These are phyloP conservation scores for Cryptus armator DNA, from an alignment of 2,888 invertebrate species.

Conservation along the genomic window DNA sequence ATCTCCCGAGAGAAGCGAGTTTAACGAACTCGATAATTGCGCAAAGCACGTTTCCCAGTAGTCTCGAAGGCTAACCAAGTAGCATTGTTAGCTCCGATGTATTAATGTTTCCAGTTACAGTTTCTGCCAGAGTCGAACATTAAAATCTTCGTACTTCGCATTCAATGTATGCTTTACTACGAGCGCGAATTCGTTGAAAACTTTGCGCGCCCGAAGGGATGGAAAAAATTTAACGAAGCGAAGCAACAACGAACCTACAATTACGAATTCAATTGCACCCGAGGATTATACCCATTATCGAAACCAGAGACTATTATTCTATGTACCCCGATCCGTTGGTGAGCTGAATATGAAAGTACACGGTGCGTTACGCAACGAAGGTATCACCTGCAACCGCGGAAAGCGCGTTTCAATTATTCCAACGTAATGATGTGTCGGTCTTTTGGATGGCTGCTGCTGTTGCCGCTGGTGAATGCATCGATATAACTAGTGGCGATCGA, in stretches of 20 bases:
- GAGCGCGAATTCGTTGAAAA: neutral
- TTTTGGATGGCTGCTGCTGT: constrained; percentile 26
- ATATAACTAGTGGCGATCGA: constrained; percentile 22
- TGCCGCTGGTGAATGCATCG: constrained; percentile 5
- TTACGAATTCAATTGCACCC: neutral
- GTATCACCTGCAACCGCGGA: neutral
- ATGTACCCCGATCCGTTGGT: no score
- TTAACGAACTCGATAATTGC: constrained; percentile 68
- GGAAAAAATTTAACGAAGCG: neutral
- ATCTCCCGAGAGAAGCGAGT: constrained; percentile 25
- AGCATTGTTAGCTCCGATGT: constrained; percentile 24
- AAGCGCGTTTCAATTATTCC: constrained; percentile 50
- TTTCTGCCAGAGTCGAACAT: constrained; percentile 53
- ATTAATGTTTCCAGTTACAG: constrained; percentile 51
- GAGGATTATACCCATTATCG: neutral
- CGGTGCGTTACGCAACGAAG: neutral
- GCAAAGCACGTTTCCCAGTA: constrained; percentile 59
- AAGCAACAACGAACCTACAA: neutral
- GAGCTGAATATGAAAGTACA: neutral
- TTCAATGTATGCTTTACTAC: neutral
- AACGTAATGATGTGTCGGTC: constrained; percentile 51
- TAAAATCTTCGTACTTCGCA: constrained; percentile 33
- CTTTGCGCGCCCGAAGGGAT: neutral
- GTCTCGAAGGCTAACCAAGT: constrained; percentile 20
- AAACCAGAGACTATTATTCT: neutral